A percentile compares a stretch with the other conserved stretches of the same genome.
These are phyloP conservation scores for Taenioides sp. DNA, from an alignment of 2,797 vertebrate genomes.

Conservation along the genomic window DNA sequence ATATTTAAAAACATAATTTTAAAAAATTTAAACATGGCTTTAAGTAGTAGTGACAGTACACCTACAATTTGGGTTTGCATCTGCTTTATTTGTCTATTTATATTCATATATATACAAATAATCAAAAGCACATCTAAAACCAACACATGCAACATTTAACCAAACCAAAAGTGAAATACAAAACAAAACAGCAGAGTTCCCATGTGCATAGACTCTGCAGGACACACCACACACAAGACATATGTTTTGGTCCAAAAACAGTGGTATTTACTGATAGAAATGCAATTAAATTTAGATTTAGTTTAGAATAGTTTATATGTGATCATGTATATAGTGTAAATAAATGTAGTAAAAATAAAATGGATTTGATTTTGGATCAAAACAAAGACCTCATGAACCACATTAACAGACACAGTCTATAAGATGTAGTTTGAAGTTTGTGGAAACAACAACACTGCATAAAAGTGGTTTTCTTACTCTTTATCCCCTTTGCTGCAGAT, in stretches of 20 bases:
- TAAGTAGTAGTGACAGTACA: conserved; percentile 36
- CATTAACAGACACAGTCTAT: background rate
- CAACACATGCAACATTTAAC: conserved; percentile 10
- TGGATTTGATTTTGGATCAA: conserved; percentile 34
- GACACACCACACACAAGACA: conserved; percentile 26
- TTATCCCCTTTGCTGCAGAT: conserved; percentile 74
- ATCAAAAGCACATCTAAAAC: conserved; percentile 30
- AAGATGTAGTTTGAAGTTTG: background rate
- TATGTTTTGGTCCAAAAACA: conserved; percentile 36
- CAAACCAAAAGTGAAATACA: conserved; percentile 28
- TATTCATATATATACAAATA: conserved; percentile 32
- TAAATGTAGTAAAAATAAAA: background rate
- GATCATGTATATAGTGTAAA: background rate
- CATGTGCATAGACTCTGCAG: conserved; percentile 26
- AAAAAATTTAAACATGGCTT: background rate
- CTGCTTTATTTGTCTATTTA: conserved; percentile 51
- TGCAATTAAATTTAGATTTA: background rate
- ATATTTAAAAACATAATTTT: conserved; percentile 12
- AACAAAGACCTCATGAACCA: conserved; percentile 1
- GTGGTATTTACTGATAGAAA: background rate
- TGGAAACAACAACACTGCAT: background rate
- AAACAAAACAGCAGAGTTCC: conserved; percentile 33
- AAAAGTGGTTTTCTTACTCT: conserved; percentile 65
- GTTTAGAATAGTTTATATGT: background rate
- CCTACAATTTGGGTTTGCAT: conserved; percentile 35